Percentiles rank a stretch among this genome's conserved stretches.
Evolutionary conservation across 2,113 vertebrate species (phyloP).

Genomic region (Ifrita kowaldi): DNA sequence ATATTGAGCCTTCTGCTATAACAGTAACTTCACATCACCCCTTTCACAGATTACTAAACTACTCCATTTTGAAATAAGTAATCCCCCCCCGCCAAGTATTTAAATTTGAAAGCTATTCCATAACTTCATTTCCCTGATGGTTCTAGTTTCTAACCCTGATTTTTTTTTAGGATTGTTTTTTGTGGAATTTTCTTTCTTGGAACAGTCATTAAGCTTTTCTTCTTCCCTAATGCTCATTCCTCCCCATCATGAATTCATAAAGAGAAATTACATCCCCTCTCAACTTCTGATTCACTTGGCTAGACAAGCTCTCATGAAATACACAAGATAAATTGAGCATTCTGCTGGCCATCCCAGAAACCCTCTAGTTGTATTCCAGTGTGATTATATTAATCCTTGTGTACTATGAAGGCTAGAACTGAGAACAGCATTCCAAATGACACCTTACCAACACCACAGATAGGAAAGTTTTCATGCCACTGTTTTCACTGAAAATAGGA

Average conservation of each 20-base stretch:
- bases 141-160: neutral
- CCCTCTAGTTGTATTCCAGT: neutral
- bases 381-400: neutral
- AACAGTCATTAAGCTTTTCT: neutral
- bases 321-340: neutral
- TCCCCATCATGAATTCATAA: neutral
- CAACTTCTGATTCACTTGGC: neutral
- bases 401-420: neutral
- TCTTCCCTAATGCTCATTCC: neutral
- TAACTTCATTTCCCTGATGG: neutral
- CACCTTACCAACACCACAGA: neutral
- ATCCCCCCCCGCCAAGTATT: neutral
- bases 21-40: neutral
- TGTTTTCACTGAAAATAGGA: neutral
- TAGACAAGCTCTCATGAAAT: neutral
- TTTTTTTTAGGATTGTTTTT: neutral
- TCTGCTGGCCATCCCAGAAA: neutral
- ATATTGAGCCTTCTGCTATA: neutral
- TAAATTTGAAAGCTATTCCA: neutral
- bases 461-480: neutral
- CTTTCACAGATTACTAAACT: neutral
- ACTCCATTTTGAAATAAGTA: neutral
- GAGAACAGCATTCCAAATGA: neutral
- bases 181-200: neutral
- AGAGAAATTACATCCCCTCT: neutral